Base-by-base conservation (phyloP, 2,888 invertebrate species). In the Nephrocerus scutellatus region DNA sequence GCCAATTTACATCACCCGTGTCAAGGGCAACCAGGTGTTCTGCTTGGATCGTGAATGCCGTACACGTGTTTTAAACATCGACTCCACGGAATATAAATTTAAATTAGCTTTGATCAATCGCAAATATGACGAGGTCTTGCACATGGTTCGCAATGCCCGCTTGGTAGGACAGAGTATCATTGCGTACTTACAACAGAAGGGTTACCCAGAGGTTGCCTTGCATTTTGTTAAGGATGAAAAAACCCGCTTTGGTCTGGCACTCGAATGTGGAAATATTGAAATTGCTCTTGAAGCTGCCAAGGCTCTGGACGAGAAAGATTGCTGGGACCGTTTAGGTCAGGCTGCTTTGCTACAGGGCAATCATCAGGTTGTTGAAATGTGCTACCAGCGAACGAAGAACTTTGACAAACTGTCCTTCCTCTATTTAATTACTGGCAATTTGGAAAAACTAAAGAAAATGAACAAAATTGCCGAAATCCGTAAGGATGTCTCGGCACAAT, bases 211-310 rank as follows among this genome's bases (percentile, higher is more conserved):
- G 70, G 95, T 98, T 8, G 98, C 98, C 0, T 73, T 98, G 5
- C 97, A 98, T 70, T 98, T 98, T 70, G 98, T 98, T 2, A 97
- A 98, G 67, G 97, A 98, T 64, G 90, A 97, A 48, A 95, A 95
- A 63, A 99, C 97, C 0, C 76, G 95, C 14, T 89, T 99, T 59
- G 85, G 92, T 0, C 70, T 99, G 40, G 97, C 98, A 0, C 70
- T 98, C 20, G 97, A 98, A 67, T 99, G 98, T 66, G 96, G 96
- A 2, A 97, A 98, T 67, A 92, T 98, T 51, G 96, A 98, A 64
- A 91, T 92, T 38, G 98, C 97, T 0, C 64, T 98, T 14, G 96
- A 97, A 61, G 95, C 97, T 0, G 97, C 98, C 1, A 86, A 91
- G 65, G 82, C 86, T 2, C 65, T 98, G 21, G 97, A 98, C 63